Evolutionary conservation across 2,797 vertebrate genomes (phyloP).

Genomic region (Molossus alvarezi): DNA sequence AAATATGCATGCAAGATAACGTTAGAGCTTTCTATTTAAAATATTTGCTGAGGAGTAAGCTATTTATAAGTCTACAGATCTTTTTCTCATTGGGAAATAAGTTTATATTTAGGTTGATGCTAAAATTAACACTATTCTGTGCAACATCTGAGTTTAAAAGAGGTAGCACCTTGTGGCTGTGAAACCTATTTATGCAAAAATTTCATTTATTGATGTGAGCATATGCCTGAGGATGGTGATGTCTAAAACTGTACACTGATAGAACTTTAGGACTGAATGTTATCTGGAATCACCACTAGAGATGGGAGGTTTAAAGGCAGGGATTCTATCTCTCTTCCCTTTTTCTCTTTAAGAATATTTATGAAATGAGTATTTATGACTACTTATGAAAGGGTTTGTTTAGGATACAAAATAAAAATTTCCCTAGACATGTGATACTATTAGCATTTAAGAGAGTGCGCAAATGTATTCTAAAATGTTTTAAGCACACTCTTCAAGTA

Average conservation of each 20-base stretch:
- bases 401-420: constrained; percentile 34
- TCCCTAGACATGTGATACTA: not conserved
- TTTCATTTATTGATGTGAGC: not conserved
- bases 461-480: constrained; percentile 34
- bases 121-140: constrained; percentile 62
- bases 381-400: constrained; percentile 34
- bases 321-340: not conserved
- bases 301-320: not conserved
- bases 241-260: not conserved
- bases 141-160: constrained; percentile 3
- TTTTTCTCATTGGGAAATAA: constrained; percentile 54
- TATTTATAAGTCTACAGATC: constrained; percentile 66
- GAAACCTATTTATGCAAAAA: constrained; percentile 11
- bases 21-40: constrained; percentile 63
- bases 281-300: not conserved
- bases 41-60: constrained; percentile 59
- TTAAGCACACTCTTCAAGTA: not conserved
- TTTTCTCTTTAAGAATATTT: constrained; percentile 48
- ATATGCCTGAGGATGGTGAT: constrained; percentile 5
- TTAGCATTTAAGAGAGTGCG: not conserved
- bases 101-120: constrained; percentile 49
- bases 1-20: not conserved
- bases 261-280: constrained; percentile 10
- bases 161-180: constrained; percentile 1
- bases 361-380: constrained; percentile 39